Evolutionary conservation across 2,888 invertebrate genomes (phyloP).

Genomic region (Pheosia gnoma): DNA sequence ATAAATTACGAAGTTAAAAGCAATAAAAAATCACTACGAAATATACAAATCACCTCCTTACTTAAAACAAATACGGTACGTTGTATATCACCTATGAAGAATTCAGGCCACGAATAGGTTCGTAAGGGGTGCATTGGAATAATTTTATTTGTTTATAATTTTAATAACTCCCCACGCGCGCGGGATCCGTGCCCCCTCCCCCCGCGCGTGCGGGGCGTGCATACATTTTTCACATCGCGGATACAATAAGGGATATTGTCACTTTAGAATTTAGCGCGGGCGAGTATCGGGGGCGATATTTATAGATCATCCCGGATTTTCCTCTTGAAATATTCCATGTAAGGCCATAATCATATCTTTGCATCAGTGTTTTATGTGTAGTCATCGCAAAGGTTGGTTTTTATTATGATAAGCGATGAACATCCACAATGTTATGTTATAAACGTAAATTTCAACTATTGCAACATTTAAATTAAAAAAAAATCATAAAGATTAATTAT

Average conservation of each 20-base stretch:
- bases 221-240: conserved; percentile 74
- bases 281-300: conserved; percentile 70
- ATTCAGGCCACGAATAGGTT: conserved; percentile 61
- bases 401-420: not conserved
- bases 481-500: not conserved
- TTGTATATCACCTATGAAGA: conserved; percentile 46
- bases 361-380: conserved; percentile 33
- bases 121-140: conserved; percentile 68
- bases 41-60: not conserved
- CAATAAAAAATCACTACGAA: not conserved
- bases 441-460: no score
- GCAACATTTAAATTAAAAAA: no score
- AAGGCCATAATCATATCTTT: conserved; percentile 63
- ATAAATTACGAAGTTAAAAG: not conserved
- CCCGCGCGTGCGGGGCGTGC: conserved; percentile 57
- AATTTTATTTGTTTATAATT: conserved; percentile 83
- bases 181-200: conserved; percentile 43
- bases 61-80: not conserved
- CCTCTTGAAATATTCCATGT: conserved; percentile 67
- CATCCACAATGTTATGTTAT: no score
- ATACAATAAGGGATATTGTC: conserved; percentile 78
- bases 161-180: conserved; percentile 77
- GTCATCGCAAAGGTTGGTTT: conserved; percentile 8
- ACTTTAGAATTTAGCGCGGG: conserved; percentile 73
- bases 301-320: conserved; percentile 81